Evolutionary conservation across 2,113 vertebrate genomes (phyloP).

Genomic region (Perca fluviatilis): DNA sequence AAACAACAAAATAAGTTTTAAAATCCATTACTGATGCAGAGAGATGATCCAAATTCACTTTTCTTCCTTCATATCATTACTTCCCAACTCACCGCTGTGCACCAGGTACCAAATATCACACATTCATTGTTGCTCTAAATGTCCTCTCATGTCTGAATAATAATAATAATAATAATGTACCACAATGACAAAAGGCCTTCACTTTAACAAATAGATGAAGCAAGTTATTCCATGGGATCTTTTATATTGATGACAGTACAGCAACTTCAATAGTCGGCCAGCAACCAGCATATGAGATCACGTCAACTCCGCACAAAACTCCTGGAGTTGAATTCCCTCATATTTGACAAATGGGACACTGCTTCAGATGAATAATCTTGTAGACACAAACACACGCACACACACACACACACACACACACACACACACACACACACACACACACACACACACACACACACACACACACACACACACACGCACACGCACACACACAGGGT

Average conservation of each 20-base stretch:
- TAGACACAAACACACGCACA: neutral
- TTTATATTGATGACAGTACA: neutral
- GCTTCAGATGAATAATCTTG: neutral
- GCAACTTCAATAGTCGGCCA: neutral
- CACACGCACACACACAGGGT: neutral
- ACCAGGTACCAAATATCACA: too few relatives aligned
- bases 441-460: neutral
- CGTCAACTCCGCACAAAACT: neutral
- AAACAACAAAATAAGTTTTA: neutral
- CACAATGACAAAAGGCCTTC: neutral
- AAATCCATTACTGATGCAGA: neutral
- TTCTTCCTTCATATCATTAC: neutral
- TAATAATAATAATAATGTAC: too few relatives aligned
- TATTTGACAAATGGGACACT: neutral
- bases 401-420: constrained; percentile 5
- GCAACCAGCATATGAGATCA: neutral
- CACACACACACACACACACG: constrained; percentile 1
- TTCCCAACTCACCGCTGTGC: neutral
- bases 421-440: neutral
- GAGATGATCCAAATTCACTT: neutral
- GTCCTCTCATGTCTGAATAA: neutral
- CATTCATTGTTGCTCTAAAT: neutral
- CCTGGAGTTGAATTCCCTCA: neutral
- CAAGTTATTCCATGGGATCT: neutral
- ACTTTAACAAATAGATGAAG: neutral